These are phyloP conservation scores for Drosophila testacea DNA, from an alignment of 2,888 invertebrate species.

Conservation along the genomic window DNA sequence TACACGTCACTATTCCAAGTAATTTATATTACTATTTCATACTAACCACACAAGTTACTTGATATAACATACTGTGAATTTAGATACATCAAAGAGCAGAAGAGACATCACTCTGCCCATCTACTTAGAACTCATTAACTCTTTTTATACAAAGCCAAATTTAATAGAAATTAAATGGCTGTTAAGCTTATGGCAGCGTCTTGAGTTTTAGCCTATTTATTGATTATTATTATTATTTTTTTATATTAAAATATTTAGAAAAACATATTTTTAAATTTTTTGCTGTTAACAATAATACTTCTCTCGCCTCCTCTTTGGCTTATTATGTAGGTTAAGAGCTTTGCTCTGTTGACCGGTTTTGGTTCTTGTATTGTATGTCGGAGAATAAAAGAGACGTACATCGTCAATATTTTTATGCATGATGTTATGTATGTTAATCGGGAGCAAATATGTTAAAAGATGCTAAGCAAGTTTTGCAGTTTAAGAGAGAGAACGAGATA, in stretches of 20 bases:
- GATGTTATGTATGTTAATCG: constrained; percentile 57
- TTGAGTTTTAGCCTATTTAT: no score
- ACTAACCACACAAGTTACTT: no score
- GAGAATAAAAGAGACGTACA: constrained; percentile 38
- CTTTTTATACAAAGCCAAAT: no score
- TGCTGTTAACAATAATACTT: constrained; percentile 21
- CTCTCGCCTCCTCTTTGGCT: background rate
- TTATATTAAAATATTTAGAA: constrained; percentile 22
- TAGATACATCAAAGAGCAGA: no score
- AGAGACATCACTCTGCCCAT: no score
- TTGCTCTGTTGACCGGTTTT: constrained; percentile 51
- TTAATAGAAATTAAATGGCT: no score
- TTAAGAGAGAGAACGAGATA: constrained; percentile 27
- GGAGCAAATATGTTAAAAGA: constrained; percentile 57
- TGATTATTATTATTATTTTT: background rate
- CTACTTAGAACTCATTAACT: no score
- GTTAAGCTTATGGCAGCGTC: no score
- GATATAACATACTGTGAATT: no score
- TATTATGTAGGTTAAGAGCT: constrained; percentile 68
- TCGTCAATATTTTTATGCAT: constrained; percentile 21
- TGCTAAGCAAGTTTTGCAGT: constrained; percentile 59
- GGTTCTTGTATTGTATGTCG: constrained; percentile 35
- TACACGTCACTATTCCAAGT: no score
- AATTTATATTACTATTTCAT: no score
- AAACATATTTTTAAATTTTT: constrained; percentile 24